Base-by-base conservation (phyloP, 2,113 vertebrate genomes). In the Empidonax traillii region DNA sequence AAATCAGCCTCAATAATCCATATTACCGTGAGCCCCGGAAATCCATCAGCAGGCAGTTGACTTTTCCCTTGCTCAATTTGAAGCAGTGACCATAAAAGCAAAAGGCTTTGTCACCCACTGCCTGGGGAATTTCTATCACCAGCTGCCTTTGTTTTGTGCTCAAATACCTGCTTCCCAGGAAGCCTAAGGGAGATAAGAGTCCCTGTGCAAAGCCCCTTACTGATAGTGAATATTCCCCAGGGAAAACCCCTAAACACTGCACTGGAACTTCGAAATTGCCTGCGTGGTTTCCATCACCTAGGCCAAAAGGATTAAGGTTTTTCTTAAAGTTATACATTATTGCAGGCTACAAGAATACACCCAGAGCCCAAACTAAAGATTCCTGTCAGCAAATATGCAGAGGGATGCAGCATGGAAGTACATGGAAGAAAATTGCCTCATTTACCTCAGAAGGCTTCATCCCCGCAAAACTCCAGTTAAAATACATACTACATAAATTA, bases 401-500 rank as follows among this genome's bases (percentile, higher is more conserved):
- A 71, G 83, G 83, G 59, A 85, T 92, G 92, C 93, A 84, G 90
- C 85, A 71, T 66, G 79, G 86, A 90, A 88, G 58, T 85, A 93
- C 94, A 94, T 43, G 75, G 92, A 68, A 89, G 94, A 79, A 96
- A 97, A 93, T 63, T 87, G 83, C 90, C 90, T 95, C 94, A 66
- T 96, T 96, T 96, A 95, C 94, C 96, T 96, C 88, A 87, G 80
- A 94, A 93, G 83, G 77, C 92, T 95, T 65, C 49, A 85, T 67
- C 62, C 89, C 92, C 69, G 93, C 76, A 92, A 94, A 96, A 94
- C 58, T 89, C 86, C 86, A 61, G 76, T 90, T 94, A 95, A 96
- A 96, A 93, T 94, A 96, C 85, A 90, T 85, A 90, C 73, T 75
- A 49, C 12, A 95, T 96, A 78, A 95, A 97, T 97, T 95, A 96